Base-by-base conservation (phyloP, 2,888 invertebrate species). In the Agrochola lota region DNA sequence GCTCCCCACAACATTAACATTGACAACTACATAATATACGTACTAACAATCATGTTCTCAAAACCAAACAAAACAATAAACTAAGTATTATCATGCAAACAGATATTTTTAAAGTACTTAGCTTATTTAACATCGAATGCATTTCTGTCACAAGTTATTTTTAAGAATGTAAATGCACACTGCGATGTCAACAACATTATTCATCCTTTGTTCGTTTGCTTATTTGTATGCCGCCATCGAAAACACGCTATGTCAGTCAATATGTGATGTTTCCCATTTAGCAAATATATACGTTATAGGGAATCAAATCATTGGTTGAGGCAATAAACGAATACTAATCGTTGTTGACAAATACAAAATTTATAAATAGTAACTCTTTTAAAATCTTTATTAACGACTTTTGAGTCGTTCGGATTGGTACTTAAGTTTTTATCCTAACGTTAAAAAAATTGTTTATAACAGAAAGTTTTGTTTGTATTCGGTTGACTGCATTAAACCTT, bases 201-300 rank as follows among this genome's bases (percentile, higher is more conserved):
- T 70, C 60, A 76, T 77, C 84, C 89, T 90, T 91, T 91, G 91
- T 89, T 74, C 80, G 62, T 59, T 72, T 17, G 66, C 80, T 85
- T 67, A 86, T 91, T 91, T 86, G 91, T 90, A 91, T 91, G 88
- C 91, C 46, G 66, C 69, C 64, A 74, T 83, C 73, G 77, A 78
- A 86, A 80, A 88, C 35, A 84, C 80, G 73, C 77, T 68, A 63
- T 68, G 72, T 72, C 81, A 73, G 72, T 72, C 81, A 73, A 69
- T 80, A 62, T 73, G 69, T 71, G 43, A 83, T 40, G 66, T 66
- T 86, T 76, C 55, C 67, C 72, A 78, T 85, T 74, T 70, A 62
- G 30, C 43, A 49, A 69, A 66, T 77, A 30, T 30, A 30, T 30
- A 71, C 52, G 30, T 76, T 80, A 62, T 76, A 64, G 60, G 71